Base-by-base conservation (phyloP, 2,888 invertebrate genomes). In the Platerodrilus igneus region DNA sequence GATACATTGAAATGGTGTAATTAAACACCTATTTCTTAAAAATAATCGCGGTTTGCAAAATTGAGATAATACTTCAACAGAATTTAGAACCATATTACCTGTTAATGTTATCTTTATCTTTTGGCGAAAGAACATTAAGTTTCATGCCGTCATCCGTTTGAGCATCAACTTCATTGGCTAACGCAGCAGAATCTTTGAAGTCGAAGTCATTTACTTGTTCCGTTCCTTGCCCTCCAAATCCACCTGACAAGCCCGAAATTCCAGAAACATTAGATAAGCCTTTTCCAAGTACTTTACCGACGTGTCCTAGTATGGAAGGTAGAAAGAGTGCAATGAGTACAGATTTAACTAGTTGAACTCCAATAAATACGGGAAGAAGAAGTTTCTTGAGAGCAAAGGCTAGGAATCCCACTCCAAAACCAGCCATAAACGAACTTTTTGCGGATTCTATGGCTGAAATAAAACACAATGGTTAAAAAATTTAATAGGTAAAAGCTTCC, bases 221-320 rank as follows among this genome's bases (percentile, higher is more conserved):
- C 19, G 61, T 59, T 26, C 57, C 58, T 22, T 55, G 53, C 17
- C 50, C 48, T 11, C 49, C 51, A 11, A 33, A 31, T 4, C 47
- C 47, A n/a, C n/a, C n/a, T 3, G 68, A 68, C 2, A 69, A 66
- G n/a, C 68, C 57, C 57, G 78, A 44, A 65, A 78, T 62, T 4
- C 76, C 76, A 2, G 79, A 78, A 52, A 79, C 72, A 3, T 79
- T 78, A 59, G 75, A 63, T 61, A 72, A 50, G 26, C 89, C 88
- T 77, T 89, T 89, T 38, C 87, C 86, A 40, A 88, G 78, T 45
- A 89, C 77, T 68, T 87, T 87, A 33, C 87, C 87, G 39, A 89
- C 76, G 53, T 86, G 85, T 35, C 89, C 88, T 47, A 90, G 73
- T 41, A 90, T 79, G 43, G 86, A 86, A 1, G 89, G 89, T 60